Evolutionary conservation across 2,888 invertebrate species (phyloP).

Genomic region (Cylindroiulus punctatus): DNA sequence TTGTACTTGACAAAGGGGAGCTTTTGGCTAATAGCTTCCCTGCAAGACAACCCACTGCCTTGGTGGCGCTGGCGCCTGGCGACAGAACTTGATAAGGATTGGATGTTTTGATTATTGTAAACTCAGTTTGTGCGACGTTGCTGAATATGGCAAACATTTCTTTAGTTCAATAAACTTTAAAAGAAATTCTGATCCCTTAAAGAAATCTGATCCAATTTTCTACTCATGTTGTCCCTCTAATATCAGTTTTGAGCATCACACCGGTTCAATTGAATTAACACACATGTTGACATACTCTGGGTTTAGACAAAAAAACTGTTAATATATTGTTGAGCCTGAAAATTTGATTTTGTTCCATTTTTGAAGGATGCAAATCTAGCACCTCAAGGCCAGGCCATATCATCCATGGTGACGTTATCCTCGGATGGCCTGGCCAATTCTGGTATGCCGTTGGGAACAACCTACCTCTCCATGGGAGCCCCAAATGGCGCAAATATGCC

Average conservation of each 20-base stretch:
- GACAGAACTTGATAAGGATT: not conserved
- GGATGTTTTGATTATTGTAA: not conserved
- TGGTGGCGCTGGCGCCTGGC: not conserved
- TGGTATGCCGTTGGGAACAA: slow-evolving; percentile 33
- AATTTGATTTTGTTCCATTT: not conserved
- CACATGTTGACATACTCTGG: too few relatives aligned
- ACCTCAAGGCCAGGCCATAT: slow-evolving; percentile 24
- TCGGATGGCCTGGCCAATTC: slow-evolving; percentile 10
- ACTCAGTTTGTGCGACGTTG: not conserved
- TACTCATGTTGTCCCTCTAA: too few relatives aligned
- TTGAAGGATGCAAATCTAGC: slow-evolving; percentile 41
- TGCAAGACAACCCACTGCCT: not conserved
- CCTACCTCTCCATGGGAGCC: slow-evolving; percentile 37
- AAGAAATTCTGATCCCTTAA: too few relatives aligned
- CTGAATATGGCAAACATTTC: too few relatives aligned
- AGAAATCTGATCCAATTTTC: too few relatives aligned
- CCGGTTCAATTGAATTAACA: too few relatives aligned
- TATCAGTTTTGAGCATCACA: too few relatives aligned
- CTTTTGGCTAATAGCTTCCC: not conserved
- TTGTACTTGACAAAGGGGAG: not conserved
- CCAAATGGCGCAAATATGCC: not conserved
- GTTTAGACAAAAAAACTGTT: too few relatives aligned
- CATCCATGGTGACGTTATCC: slow-evolving; percentile 40
- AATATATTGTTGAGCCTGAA: too few relatives aligned
- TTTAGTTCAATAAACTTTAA: too few relatives aligned